Percentiles rank a stretch among this genome's conserved stretches.
phyloP scores from a whole-genome alignment of 1,140 invertebrate genomes.

The Cherax destructor region DNA sequence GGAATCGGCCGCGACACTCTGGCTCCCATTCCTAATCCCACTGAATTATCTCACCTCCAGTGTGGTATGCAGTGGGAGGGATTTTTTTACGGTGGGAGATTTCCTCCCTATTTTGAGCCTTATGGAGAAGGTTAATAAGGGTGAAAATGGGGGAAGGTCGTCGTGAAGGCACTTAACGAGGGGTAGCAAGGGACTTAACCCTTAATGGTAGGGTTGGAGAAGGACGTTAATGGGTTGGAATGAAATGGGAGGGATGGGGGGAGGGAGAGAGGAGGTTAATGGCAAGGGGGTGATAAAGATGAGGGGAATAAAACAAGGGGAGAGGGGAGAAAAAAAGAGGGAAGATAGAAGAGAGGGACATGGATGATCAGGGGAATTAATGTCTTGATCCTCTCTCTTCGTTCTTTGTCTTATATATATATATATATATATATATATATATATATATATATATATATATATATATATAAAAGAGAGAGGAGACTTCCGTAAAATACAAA shows the following conservation, averaged over 20 bases:
- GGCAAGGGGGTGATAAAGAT: not conserved
- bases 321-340: not conserved
- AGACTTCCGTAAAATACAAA: no score
- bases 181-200: not conserved
- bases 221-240: not conserved
- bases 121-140: not conserved
- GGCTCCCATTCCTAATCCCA: not conserved
- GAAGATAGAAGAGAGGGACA: no score
- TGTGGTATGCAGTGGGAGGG: not conserved
- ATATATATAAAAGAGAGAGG: no score
- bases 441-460: no score
- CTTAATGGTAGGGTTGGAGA: not conserved
- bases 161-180: not conserved
- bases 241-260: no score
- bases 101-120: not conserved
- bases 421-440: no score
- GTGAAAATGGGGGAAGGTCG: not conserved
- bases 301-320: not conserved
- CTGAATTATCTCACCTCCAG: not conserved
- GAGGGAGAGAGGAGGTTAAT: not conserved
- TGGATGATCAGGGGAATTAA: not conserved
- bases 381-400: not conserved
- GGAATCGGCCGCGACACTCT: not conserved
- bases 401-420: no score
- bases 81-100: not conserved